Base-by-base conservation (phyloP, 2,113 vertebrate species). In the Raja brachyura region DNA sequence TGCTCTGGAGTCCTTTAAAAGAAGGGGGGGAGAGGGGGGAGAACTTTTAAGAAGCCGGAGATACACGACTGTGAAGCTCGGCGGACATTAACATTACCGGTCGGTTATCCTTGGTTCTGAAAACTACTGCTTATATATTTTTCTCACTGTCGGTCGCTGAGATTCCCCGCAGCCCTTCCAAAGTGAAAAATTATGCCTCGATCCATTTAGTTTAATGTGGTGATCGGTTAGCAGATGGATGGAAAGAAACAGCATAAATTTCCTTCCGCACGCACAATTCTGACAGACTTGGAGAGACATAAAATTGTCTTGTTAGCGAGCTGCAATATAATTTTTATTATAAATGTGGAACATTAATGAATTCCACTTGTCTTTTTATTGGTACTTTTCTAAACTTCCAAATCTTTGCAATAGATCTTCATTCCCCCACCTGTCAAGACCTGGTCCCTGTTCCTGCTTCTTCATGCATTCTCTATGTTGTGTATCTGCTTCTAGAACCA, bases 361-460 rank as follows among this genome's bases (percentile, higher is more conserved):
- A 16, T 88, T 88, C 59, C 83, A 66, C 83, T 88, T 88, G 83
- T 63, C 56, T 88, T 66, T 88, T 88, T 88, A 88, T 88, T 88
- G 83, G n/a, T 88, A 88, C 83, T 88, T 63, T 88, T 88, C 83
- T 63, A 88, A 88, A 63, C 28, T 88, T 88, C 83, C 83, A 63
- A 63, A 31, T 63, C 61, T 86, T 88, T 88, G 16, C 59, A 63
- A 63, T 63, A 31, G 83, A 88, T 88, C n/a, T 63, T 31, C 28
- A 31, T 31, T 31, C 83, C 63, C 28, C 59, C 4, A 18, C 28
- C 1, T 59, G 7, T 31, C 28, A 88, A 31, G 59, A n/a, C 8
- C 81, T 61, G 56, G 11, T 13, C 81, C 14, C 22, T n/a, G 18
- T 63, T 16, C 28, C 56, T 31, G 4, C 56, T 4, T 63, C 56